A percentile compares a stretch with the other conserved stretches of the same genome.
Evolutionary conservation across 2,888 invertebrate species (phyloP).

Genomic region (Podotricha telesiphe): DNA sequence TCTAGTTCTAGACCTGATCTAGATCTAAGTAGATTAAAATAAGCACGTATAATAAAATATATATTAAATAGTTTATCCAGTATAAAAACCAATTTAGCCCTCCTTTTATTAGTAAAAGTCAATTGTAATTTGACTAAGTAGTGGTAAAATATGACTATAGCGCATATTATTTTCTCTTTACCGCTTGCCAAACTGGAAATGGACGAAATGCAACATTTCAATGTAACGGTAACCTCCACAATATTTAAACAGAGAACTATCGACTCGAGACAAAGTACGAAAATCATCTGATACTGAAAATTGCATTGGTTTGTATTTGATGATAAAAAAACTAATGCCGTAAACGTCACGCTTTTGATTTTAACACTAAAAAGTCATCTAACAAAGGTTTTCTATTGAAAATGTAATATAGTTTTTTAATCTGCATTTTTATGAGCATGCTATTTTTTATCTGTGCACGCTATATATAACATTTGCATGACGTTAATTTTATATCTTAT

Average conservation of each 20-base stretch:
- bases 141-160: conserved; percentile 66
- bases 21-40: conserved; percentile 26
- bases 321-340: conserved; percentile 28
- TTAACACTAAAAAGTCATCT: conserved; percentile 26
- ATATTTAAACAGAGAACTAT: conserved; percentile 93
- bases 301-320: conserved; percentile 93
- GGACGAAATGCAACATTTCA: conserved; percentile 60
- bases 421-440: conserved; percentile 14
- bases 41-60: conserved; percentile 26
- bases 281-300: conserved; percentile 98
- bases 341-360: conserved; percentile 36
- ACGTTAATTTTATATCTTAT: not conserved
- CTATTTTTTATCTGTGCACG: conserved; percentile 20
- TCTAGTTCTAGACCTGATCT: conserved; percentile 38
- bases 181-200: conserved; percentile 78
- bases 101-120: conserved; percentile 42
- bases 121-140: conserved; percentile 40
- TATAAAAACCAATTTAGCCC: conserved; percentile 17
- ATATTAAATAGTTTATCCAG: conserved; percentile 27
- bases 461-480: conserved; percentile 21
- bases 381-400: conserved; percentile 2
- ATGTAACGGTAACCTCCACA: conserved; percentile 57
- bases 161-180: conserved; percentile 78
- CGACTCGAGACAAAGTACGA: conserved; percentile 98
- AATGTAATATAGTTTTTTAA: not conserved